Conservation (phyloP, 1,140 invertebrate genomes). For the Heliothis subflexa region DNA sequence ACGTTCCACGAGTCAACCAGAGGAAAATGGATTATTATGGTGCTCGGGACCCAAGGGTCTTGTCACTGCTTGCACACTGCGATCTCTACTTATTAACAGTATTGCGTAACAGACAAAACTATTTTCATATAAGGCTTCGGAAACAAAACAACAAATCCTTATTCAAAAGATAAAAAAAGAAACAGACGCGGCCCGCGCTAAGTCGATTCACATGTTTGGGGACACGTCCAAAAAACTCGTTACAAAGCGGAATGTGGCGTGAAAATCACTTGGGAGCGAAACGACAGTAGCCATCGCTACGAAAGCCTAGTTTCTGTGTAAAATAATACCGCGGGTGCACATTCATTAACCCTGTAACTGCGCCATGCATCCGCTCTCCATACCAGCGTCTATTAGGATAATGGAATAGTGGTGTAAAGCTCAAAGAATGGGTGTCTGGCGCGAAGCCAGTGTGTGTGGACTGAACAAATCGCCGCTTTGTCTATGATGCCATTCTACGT, state of each 20-base stretch:
- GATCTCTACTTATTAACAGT: constrained; percentile 28
- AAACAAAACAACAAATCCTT: constrained; percentile 25
- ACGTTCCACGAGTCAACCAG: constrained; percentile 29
- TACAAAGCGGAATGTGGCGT: constrained; percentile 29
- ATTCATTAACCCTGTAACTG: constrained; percentile 62
- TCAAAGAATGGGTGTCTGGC: constrained; percentile 68
- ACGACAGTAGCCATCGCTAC: constrained; percentile 32
- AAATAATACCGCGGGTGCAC: constrained; percentile 55
- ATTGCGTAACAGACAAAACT: constrained; percentile 20
- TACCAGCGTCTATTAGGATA: constrained; percentile 66
- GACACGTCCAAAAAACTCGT: constrained; percentile 34
- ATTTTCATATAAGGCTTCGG: not conserved
- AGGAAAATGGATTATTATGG: constrained; percentile 35
- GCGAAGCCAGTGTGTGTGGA: constrained; percentile 47
- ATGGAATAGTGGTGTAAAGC: constrained; percentile 69
- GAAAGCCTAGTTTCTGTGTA: constrained; percentile 40
- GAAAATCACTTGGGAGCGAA: constrained; percentile 39
- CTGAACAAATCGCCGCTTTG: constrained; percentile 50
- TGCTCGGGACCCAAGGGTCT: constrained; percentile 27
- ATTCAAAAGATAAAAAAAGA: constrained; percentile 21
- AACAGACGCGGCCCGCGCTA: constrained; percentile 13
- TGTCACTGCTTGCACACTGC: constrained; percentile 31
- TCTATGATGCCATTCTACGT: constrained; percentile 46
- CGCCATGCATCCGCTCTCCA: constrained; percentile 55
- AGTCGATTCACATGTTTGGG: constrained; percentile 41